Conservation (phyloP, 2,113 vertebrate genomes). For the Stigmatopora nigra region DNA sequence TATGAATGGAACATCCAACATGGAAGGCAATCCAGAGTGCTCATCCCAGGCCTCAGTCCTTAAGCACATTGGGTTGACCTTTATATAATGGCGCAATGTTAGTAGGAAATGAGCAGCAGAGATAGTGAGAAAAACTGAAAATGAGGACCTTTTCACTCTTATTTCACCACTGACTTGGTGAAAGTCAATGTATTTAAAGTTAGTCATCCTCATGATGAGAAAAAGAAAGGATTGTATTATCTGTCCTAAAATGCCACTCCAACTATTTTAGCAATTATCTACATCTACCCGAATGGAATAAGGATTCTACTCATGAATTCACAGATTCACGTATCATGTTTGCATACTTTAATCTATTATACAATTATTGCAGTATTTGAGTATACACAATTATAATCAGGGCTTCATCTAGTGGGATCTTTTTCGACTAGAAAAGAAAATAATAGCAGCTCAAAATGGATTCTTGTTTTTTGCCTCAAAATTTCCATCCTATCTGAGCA, state of each 20-base stretch:
- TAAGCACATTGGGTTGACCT: constrained; percentile 35
- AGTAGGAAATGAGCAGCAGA: constrained; percentile 10
- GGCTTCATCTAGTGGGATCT: too few relatives aligned
- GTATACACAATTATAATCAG: too few relatives aligned
- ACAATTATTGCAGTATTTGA: too few relatives aligned
- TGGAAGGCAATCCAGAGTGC: constrained; percentile 28
- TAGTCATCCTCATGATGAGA: constrained; percentile 18
- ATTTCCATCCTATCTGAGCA: too few relatives aligned
- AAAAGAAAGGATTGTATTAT: constrained; percentile 2
- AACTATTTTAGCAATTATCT: too few relatives aligned
- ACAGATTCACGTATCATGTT: too few relatives aligned
- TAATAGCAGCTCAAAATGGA: too few relatives aligned
- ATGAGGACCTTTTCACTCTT: constrained; percentile 14
- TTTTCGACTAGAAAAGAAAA: too few relatives aligned
- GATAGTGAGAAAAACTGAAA: not conserved
- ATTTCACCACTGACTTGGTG: constrained; percentile 4
- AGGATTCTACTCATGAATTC: too few relatives aligned
- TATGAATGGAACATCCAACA: constrained; percentile 29
- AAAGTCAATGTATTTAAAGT: constrained; percentile 6
- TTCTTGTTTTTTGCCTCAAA: too few relatives aligned
- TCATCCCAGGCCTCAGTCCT: constrained; percentile 32
- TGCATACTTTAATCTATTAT: too few relatives aligned
- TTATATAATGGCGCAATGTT: constrained; percentile 43
- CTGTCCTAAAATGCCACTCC: not conserved
- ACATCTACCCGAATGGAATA: too few relatives aligned